A percentile compares a stretch with the other conserved stretches of the same genome.
These are phyloP conservation scores for Adineta ricciae DNA, from an alignment of 2,888 invertebrate species.

Conservation along the genomic window DNA sequence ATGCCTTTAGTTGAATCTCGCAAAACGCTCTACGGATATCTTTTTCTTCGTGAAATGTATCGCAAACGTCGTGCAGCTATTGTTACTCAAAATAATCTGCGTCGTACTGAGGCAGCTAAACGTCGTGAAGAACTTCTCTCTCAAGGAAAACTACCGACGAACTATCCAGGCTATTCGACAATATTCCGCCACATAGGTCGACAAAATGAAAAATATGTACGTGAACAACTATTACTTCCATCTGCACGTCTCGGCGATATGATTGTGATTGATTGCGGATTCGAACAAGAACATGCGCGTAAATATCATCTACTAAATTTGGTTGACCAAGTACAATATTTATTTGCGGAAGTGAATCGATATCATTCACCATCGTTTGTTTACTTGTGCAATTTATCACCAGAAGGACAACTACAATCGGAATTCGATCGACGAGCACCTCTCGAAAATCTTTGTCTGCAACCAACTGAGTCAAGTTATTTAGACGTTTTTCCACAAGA, in stretches of 20 bases:
- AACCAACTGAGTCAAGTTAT: neutral
- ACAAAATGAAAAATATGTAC: neutral
- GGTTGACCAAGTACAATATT: conserved; percentile 20
- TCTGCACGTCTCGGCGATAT: neutral
- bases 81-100: neutral
- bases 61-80: neutral
- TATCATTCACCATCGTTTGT: conserved; percentile 19
- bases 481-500: neutral
- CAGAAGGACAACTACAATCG: neutral
- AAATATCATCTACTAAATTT: neutral
- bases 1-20: neutral
- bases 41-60: neutral
- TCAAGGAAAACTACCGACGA: neutral
- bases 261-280: conserved; percentile 14
- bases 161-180: conserved; percentile 14
- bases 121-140: neutral
- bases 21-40: neutral
- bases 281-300: conserved; percentile 16
- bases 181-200: conserved; percentile 18
- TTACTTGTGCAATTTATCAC: conserved; percentile 11
- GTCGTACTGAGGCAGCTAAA: neutral
- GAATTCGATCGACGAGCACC: neutral
- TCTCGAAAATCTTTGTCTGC: neutral
- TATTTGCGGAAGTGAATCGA: neutral
- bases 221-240: neutral